A percentile compares a stretch with the other conserved stretches of the same genome.
Conservation (phyloP, 2,113 vertebrate genomes). For the Centrocercus urophasianus region DNA sequence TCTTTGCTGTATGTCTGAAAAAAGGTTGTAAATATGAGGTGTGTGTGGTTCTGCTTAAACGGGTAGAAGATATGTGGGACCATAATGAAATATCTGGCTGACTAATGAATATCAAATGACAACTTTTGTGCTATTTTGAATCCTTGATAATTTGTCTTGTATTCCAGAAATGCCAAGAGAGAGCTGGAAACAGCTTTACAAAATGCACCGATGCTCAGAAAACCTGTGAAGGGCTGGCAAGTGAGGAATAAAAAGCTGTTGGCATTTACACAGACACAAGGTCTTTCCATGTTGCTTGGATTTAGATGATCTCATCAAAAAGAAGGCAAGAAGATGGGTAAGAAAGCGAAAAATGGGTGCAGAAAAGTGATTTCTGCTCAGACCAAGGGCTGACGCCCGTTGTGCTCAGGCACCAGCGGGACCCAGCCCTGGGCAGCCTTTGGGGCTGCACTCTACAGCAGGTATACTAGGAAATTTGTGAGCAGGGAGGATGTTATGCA, state of each 20-base stretch:
- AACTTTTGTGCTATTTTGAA: constrained; percentile 4
- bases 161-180: background rate
- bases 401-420: background rate
- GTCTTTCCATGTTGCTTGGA: background rate
- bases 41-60: background rate
- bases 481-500: background rate
- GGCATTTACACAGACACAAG: background rate
- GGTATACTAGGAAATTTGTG: background rate
- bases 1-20: background rate
- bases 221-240: constrained; percentile 22
- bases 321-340: background rate
- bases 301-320: background rate
- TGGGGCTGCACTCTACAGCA: background rate
- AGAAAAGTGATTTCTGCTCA: background rate
- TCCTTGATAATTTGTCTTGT: constrained; percentile 21
- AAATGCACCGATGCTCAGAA: constrained; percentile 15
- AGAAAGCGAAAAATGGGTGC: background rate
- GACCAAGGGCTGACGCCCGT: background rate
- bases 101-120: background rate
- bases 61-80: background rate
- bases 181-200: background rate
- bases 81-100: background rate
- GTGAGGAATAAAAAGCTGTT: background rate
- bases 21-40: background rate
- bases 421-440: background rate